Percentiles rank a stretch among this genome's conserved stretches.
phyloP scores from a whole-genome alignment of 2,113 vertebrate genomes.

The Hystrix cristata region DNA sequence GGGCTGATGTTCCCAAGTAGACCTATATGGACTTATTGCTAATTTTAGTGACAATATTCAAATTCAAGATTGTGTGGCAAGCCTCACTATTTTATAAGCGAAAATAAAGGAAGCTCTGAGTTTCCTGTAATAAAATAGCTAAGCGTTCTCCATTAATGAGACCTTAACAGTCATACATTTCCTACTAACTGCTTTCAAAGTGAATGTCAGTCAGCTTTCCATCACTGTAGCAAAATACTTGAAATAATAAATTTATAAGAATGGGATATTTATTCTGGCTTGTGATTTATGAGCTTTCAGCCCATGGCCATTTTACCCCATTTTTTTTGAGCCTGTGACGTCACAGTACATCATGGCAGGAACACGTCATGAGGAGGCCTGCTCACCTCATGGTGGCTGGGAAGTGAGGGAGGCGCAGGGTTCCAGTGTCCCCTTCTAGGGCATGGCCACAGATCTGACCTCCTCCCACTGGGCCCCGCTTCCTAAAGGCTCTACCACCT shows the following conservation, averaged over 20 bases:
- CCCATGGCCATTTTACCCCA: neutral
- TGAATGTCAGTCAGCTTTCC: neutral
- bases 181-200: neutral
- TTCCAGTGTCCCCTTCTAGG: neutral
- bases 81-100: neutral
- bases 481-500: neutral
- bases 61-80: neutral
- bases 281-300: neutral
- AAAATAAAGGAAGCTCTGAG: neutral
- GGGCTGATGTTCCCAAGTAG: neutral
- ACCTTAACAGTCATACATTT: neutral
- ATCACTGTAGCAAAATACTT: neutral
- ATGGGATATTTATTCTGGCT: neutral
- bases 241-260: neutral
- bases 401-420: neutral
- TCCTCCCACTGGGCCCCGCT: neutral
- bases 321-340: neutral
- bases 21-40: neutral
- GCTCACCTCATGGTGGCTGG: neutral
- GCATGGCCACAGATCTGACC: neutral
- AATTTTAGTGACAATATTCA: neutral
- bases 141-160: neutral
- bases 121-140: neutral
- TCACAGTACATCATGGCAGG: too few relatives aligned
- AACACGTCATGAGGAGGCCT: neutral